phyloP scores from a whole-genome alignment of 2,888 invertebrate genomes.

The Cartodere bifasciata region DNA sequence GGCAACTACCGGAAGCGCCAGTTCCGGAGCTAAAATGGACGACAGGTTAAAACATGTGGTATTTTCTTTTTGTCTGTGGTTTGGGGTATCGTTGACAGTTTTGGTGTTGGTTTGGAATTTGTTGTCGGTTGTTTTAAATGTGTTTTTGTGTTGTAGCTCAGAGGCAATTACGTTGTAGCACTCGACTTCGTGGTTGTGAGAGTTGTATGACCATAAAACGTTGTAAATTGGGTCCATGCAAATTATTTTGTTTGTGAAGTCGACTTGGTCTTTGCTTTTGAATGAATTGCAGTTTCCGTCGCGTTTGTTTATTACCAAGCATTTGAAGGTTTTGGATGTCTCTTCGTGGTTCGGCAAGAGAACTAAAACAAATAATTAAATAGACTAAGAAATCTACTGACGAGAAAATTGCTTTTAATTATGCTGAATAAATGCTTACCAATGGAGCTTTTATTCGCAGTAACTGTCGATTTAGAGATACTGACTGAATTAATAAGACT shows the following conservation, averaged over 20 bases:
- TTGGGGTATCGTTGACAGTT: conserved; percentile 15
- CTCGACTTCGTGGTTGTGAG: conserved; percentile 49
- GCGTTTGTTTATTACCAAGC: conserved; percentile 76
- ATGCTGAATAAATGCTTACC: conserved; percentile 41
- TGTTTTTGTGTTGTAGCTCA: conserved; percentile 43
- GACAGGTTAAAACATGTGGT: conserved; percentile 30
- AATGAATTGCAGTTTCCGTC: conserved; percentile 84
- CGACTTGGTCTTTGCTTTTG: conserved; percentile 69
- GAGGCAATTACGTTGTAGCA: conserved; percentile 78
- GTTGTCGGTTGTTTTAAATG: conserved; percentile 25
- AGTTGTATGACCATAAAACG: conserved; percentile 84
- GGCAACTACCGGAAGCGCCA: conserved; percentile 63
- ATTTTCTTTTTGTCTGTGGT: conserved; percentile 18
- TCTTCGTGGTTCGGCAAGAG: conserved; percentile 71
- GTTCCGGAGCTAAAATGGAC: conserved; percentile 65
- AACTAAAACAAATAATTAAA: conserved; percentile 40
- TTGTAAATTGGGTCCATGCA: conserved; percentile 87
- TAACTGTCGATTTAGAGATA: conserved; percentile 75
- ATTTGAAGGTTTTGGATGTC: conserved; percentile 62
- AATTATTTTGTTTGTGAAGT: conserved; percentile 66
- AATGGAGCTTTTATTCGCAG: conserved; percentile 75
- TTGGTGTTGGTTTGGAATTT: conserved; percentile 24
- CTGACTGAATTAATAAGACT: conserved; percentile 84
- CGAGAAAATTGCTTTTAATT: neutral
- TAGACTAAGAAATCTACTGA: conserved; percentile 1